These are phyloP conservation scores for Microdon myrmicae DNA, from an alignment of 2,888 invertebrate species.

Conservation along the genomic window DNA sequence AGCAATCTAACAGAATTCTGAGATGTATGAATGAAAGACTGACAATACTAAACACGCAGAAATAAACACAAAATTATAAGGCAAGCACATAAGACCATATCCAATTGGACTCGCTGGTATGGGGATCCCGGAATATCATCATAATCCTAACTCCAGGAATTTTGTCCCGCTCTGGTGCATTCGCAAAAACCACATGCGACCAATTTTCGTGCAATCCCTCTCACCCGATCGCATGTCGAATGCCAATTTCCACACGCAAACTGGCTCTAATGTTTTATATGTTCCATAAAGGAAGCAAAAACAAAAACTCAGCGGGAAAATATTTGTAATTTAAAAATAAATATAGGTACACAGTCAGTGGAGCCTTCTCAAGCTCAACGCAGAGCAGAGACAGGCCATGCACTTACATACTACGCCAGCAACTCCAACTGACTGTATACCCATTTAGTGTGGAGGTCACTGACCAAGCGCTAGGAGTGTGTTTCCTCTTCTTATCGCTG, in stretches of 20 bases:
- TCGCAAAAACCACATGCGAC: too few species aligned
- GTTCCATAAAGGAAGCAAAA: constrained; percentile 6
- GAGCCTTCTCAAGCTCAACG: constrained; percentile 14
- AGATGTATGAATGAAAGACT: too few species aligned
- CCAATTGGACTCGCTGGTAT: too few species aligned
- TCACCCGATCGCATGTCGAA: constrained; percentile 11
- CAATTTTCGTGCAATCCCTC: constrained; percentile 1
- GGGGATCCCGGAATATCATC: too few species aligned
- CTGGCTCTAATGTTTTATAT: constrained; percentile 22
- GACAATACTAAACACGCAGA: too few species aligned
- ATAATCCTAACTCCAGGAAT: too few species aligned
- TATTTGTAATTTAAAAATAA: constrained; percentile 46
- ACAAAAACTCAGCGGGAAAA: constrained; percentile 26
- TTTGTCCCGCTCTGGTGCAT: too few species aligned
- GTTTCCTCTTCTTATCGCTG: constrained; percentile 38
- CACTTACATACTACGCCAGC: constrained; percentile 6
- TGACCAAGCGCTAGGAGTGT: constrained; percentile 36
- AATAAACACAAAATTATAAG: too few species aligned
- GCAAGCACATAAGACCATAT: too few species aligned
- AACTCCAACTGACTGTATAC: constrained; percentile 9
- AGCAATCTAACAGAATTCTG: too few species aligned
- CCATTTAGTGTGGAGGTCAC: constrained; percentile 36
- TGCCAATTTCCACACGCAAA: constrained; percentile 38
- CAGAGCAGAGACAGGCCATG: constrained; percentile 5
- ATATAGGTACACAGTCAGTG: constrained; percentile 31